A percentile compares a stretch with the other conserved stretches of the same genome.
These are phyloP conservation scores for Eulacestoma nigropectus DNA, from an alignment of 2,113 vertebrate genomes.

Conservation along the genomic window DNA sequence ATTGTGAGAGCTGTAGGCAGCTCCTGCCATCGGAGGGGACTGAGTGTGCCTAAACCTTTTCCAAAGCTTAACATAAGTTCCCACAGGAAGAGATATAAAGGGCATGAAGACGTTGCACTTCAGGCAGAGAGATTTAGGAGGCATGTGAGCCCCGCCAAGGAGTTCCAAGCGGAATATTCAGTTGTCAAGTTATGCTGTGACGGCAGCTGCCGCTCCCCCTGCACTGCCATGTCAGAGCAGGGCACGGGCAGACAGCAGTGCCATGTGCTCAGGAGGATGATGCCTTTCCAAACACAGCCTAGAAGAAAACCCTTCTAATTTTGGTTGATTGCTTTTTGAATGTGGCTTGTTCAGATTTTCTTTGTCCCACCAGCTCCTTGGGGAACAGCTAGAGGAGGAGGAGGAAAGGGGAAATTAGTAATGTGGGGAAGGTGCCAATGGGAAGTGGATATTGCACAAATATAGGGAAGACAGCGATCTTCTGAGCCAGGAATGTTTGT, in stretches of 20 bases:
- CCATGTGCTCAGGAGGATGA: background rate
- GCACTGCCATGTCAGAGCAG: background rate
- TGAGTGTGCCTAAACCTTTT: background rate
- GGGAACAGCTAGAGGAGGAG: background rate
- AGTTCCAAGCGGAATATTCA: background rate
- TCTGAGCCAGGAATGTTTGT: background rate
- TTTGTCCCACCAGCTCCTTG: accelerated
- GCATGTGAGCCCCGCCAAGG: background rate
- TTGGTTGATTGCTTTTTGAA: background rate
- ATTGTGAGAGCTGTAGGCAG: background rate
- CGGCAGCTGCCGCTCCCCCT: background rate
- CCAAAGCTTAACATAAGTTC: background rate
- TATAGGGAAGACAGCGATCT: background rate
- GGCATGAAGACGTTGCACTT: background rate
- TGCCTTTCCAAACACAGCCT: background rate
- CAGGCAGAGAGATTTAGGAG: slow-evolving; percentile 8
- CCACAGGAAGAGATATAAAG: background rate
- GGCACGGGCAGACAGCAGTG: background rate
- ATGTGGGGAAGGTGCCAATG: accelerated
- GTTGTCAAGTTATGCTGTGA: background rate
- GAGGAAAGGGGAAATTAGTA: background rate
- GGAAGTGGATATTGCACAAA: background rate
- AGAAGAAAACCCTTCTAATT: slow-evolving; percentile 3
- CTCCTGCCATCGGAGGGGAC: background rate
- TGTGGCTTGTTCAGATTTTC: background rate